Percentiles rank a stretch among this genome's conserved stretches.
Conservation (phyloP, 2,888 invertebrate genomes). For the Cheilosia vulpina region DNA sequence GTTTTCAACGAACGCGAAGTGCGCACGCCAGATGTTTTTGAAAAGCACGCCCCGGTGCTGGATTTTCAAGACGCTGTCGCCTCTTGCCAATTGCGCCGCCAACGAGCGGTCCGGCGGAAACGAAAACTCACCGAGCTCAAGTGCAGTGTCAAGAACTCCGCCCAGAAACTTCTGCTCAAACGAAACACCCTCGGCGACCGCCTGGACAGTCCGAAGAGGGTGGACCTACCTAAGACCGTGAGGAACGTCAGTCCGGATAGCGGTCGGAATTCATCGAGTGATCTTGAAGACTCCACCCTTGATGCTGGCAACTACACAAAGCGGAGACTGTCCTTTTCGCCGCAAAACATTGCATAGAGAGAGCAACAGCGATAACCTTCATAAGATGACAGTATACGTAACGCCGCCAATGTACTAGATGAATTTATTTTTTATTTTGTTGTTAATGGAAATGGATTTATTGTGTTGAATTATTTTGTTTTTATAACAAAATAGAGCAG, state of each 20-base stretch:
- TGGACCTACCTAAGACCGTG: constrained; percentile 5
- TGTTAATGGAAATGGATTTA: constrained; percentile 51
- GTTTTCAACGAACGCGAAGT: constrained; percentile 81
- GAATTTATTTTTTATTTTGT: constrained; percentile 67
- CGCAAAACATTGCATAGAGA: constrained; percentile 85
- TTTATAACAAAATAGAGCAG: constrained; percentile 40
- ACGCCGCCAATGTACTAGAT: constrained; percentile 22
- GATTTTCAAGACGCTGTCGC: constrained; percentile 59
- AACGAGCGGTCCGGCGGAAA: constrained; percentile 81
- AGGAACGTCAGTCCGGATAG: constrained; percentile 81
- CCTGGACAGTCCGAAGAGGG: constrained; percentile 58
- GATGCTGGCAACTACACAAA: constrained; percentile 77
- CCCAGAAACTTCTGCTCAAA: constrained; percentile 78
- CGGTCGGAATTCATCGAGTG: constrained; percentile 82
- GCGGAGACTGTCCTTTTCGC: constrained; percentile 83
- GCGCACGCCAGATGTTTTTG: constrained; percentile 77
- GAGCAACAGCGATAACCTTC: neutral
- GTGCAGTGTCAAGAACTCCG: constrained; percentile 79
- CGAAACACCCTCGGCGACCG: constrained; percentile 61
- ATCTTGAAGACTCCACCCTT: constrained; percentile 76
- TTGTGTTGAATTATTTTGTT: constrained; percentile 53
- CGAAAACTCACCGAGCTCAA: constrained; percentile 78
- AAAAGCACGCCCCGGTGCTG: constrained; percentile 33
- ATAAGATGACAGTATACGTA: constrained; percentile 23
- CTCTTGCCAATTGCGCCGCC: constrained; percentile 79